phyloP scores from a whole-genome alignment of 2,888 invertebrate genomes.

The Zele albiditarsus region DNA sequence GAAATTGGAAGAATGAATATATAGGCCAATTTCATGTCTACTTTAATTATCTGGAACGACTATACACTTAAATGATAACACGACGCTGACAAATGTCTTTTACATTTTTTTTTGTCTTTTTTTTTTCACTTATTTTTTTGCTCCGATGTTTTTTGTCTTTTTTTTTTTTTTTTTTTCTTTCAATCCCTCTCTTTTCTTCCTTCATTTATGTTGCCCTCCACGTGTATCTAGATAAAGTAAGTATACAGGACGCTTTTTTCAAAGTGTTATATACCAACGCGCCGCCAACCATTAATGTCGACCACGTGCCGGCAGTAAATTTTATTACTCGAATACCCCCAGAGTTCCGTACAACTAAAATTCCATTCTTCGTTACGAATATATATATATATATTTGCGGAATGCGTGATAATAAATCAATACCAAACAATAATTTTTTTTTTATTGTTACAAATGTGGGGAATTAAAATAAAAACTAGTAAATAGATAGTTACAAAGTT shows the following conservation, averaged over 20 bases:
- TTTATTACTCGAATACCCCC: slow-evolving; percentile 3
- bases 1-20: slow-evolving; percentile 2
- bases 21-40: neutral
- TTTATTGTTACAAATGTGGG: no score
- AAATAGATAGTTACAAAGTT: no score
- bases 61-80: neutral
- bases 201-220: neutral
- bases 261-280: neutral
- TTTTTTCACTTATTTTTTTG: no score
- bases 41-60: neutral
- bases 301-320: neutral
- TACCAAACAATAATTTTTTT: no score
- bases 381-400: no score
- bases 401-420: neutral
- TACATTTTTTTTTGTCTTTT: neutral
- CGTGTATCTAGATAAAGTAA: neutral
- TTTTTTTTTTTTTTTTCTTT: neutral
- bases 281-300: neutral
- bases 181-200: neutral
- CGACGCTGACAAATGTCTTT: neutral
- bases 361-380: neutral
- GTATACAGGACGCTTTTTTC: neutral
- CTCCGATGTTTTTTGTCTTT: neutral
- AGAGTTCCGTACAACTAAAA: neutral
- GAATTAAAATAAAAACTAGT: no score